phyloP scores from a whole-genome alignment of 2,797 vertebrate species.

The Coluber constrictor region DNA sequence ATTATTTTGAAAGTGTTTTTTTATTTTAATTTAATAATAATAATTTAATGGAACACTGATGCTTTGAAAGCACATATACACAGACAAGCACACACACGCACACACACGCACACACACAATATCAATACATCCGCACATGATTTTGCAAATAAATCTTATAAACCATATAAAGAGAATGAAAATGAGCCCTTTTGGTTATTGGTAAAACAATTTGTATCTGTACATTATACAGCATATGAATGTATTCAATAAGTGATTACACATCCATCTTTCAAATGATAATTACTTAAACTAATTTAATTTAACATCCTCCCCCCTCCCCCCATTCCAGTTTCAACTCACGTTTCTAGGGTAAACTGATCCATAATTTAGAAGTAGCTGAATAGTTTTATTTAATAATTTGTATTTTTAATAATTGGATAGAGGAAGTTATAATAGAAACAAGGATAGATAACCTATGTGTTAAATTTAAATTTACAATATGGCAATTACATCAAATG shows the following conservation, averaged over 20 bases:
- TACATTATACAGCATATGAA: not conserved
- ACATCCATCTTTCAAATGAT: not conserved
- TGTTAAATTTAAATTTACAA: not conserved
- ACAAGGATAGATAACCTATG: not conserved
- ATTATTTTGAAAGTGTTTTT: not conserved
- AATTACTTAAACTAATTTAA: not conserved
- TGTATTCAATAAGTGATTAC: not conserved
- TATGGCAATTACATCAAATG: conserved; percentile 1
- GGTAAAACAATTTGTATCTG: not conserved
- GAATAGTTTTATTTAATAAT: not conserved
- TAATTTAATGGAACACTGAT: not conserved
- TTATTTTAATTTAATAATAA: not conserved
- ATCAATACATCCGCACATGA: not conserved
- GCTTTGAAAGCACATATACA: not conserved
- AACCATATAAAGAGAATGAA: not conserved
- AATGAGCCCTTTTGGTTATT: not conserved
- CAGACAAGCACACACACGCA: rapidly evolving
- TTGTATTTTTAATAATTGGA: not conserved
- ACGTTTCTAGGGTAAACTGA: not conserved
- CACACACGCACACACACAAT: too few species aligned
- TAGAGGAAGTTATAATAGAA: not conserved
- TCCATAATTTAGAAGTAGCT: not conserved
- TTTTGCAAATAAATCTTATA: not conserved
- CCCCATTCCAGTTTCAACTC: not conserved
- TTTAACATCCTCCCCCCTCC: not conserved